Evolutionary conservation across 2,113 vertebrate genomes (phyloP), one percentile per base, ranked within the genome.

Genomic region (Hypanus sabinus): DNA sequence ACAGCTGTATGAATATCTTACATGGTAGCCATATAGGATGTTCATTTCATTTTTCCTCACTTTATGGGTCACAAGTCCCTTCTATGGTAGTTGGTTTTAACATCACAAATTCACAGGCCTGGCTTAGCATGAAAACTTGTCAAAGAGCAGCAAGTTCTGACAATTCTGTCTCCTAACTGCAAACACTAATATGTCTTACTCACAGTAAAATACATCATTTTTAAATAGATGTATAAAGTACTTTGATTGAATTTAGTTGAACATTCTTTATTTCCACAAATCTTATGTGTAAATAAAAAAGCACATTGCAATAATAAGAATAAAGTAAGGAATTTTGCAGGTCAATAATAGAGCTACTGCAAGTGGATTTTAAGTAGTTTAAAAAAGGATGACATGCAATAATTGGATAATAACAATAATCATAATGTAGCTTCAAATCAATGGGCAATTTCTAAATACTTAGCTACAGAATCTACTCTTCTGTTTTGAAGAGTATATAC

Each of bases 401-500:
- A 38, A 93, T 73, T 73, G 71, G 70, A 93, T 73, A 93, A 93
- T 73, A 38, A 81, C 38, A 81, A 93, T 73, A 93, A 55, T 92
- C 70, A 92, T 73, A 93, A 71, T 71, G 22, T 27, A 30, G 27
- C 91, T 55, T 73, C 36, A 20, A 73, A 93, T 93, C 91, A 73
- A 75, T 93, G 70, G 36, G n/a, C 71, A 70, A 73, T 33, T 73
- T 8, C 38, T 73, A 36, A 22, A 93, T 93, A 38, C 36, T 73
- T 73, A 30, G 70, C 36, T 73, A 30, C 38, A 27, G 36, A 93
- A 70, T 30, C 91, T 73, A 30, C 70, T 71, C 68, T 73, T 24
- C 90, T 92, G n/a, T 68, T 93, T 16, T 73, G 91, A 95, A 95
- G 95, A 97, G 97, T 98, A 97, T 96, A 98, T 98, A 98, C 95